These are phyloP conservation scores for Amniataba percoides DNA, from an alignment of 2,797 vertebrate genomes.

Conservation along the genomic window DNA sequence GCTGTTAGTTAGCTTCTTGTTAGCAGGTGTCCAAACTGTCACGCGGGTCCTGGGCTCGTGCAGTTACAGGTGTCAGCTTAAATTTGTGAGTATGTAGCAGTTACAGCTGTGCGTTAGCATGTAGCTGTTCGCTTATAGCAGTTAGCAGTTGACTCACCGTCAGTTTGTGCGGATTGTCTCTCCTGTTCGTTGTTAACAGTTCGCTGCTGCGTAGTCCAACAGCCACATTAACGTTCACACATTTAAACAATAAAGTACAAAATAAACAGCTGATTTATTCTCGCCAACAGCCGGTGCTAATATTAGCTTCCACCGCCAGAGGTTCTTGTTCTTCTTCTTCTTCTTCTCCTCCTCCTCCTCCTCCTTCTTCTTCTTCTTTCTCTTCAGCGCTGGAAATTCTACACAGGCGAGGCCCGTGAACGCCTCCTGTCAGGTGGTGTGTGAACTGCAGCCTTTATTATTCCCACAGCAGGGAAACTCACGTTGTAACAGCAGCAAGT, in stretches of 20 bases:
- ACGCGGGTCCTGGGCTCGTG: too few relatives aligned
- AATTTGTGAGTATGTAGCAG: too few relatives aligned
- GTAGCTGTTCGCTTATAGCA: not conserved
- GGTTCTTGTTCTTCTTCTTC: too few relatives aligned
- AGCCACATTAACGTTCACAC: not conserved
- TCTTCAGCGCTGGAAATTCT: not conserved
- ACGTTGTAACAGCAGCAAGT: too few relatives aligned
- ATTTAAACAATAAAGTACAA: not conserved
- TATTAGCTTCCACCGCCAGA: not conserved
- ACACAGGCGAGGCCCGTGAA: fast-evolving
- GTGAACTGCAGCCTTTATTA: not conserved
- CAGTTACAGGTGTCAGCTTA: too few relatives aligned
- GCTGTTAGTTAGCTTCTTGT: too few relatives aligned
- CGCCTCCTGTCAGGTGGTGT: not conserved
- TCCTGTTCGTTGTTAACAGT: not conserved
- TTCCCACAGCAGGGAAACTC: too few relatives aligned
- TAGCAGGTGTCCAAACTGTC: too few relatives aligned
- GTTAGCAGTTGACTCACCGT: conserved; percentile 14
- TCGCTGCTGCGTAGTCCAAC: not conserved
- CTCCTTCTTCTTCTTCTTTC: conserved; percentile 9
- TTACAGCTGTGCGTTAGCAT: too few relatives aligned
- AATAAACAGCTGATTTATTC: not conserved
- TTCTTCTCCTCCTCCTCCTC: not conserved
- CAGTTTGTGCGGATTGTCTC: not conserved
- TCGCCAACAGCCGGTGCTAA: not conserved